Evolutionary conservation across 2,797 vertebrate species (phyloP).

Genomic region (Sebastes steindachneri): DNA sequence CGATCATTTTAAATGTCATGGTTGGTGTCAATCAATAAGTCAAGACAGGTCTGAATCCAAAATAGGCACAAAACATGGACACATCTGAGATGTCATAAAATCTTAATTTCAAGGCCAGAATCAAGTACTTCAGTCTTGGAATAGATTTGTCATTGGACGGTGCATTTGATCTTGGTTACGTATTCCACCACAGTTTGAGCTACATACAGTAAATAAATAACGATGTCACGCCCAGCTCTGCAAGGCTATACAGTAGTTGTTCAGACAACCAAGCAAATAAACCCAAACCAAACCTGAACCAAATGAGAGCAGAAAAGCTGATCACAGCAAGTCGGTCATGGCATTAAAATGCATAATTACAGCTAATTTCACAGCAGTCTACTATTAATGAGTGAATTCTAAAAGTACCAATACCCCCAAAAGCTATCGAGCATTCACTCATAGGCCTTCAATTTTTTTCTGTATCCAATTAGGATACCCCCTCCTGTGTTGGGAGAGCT

Average conservation of each 20-base stretch:
- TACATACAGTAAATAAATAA: neutral
- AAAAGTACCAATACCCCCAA: constrained; percentile 22
- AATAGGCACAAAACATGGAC: neutral
- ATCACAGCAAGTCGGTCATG: constrained; percentile 10
- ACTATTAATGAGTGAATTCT: neutral
- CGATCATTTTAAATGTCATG: constrained; percentile 11
- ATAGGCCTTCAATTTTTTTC: neutral
- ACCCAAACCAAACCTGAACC: constrained; percentile 9
- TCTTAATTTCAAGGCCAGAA: neutral
- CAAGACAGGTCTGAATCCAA: neutral
- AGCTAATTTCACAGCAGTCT: constrained; percentile 46
- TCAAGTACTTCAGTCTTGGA: neutral
- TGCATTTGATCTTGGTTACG: neutral
- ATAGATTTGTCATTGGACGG: neutral
- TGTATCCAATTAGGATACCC: constrained; percentile 52
- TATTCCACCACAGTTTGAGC: neutral
- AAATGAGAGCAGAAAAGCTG: constrained; percentile 12
- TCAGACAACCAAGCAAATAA: constrained; percentile 20
- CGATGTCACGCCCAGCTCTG: neutral
- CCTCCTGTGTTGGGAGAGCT: constrained; percentile 34
- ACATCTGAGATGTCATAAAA: neutral
- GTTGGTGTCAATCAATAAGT: constrained; percentile 4
- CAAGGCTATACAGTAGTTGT: neutral
- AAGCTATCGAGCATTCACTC: constrained; percentile 39
- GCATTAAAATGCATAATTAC: constrained; percentile 19